Base-by-base conservation (phyloP, 2,888 invertebrate genomes). In the Catocala fraxini region DNA sequence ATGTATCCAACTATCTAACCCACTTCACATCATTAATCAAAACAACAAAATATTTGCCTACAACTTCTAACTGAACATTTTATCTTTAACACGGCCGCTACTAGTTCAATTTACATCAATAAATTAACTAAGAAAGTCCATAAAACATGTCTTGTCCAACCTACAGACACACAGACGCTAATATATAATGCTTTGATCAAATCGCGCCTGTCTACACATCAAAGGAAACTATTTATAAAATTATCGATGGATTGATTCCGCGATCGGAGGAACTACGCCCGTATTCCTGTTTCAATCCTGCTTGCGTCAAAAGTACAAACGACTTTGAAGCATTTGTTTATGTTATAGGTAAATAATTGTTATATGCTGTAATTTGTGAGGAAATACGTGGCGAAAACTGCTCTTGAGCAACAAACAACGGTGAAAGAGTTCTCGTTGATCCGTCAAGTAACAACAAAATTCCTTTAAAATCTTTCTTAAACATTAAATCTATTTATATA, bases 181-280 rank as follows among this genome's bases (percentile, higher is more conserved):
- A 70, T 70, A 66, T 71, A 74, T 69, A 76, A 76, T 54, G 70
- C 85, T 89, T 89, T 88, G 88, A 89, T 89, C 88, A 74, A 68
- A 83, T 80, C 80, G 63, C 79, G 65, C 75, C 72, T 56, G 73
- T 79, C 75, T 77, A 81, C 83, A 80, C 80, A 85, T 89, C 88
- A 89, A 89, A 89, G 84, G 65, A 43, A 63, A 70, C 71, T 86
- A 82, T 86, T 84, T 82, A 76, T 74, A 78, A 73, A 63, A 67
- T 75, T 71, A 77, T 72, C 85, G 84, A 87, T 80, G 81, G 85
- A 89, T 89, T 82, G 87, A 86, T 83, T 77, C 78, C 75, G 73
- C 68, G 75, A 80, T 71, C 76, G 71, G 79, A 72, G 75, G 76
- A 80, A 76, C 77, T 73, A 65, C 72, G 70, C 71, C 74, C 73